Base-by-base conservation (phyloP, 2,888 invertebrate species). In the Charanyca ferruginea region DNA sequence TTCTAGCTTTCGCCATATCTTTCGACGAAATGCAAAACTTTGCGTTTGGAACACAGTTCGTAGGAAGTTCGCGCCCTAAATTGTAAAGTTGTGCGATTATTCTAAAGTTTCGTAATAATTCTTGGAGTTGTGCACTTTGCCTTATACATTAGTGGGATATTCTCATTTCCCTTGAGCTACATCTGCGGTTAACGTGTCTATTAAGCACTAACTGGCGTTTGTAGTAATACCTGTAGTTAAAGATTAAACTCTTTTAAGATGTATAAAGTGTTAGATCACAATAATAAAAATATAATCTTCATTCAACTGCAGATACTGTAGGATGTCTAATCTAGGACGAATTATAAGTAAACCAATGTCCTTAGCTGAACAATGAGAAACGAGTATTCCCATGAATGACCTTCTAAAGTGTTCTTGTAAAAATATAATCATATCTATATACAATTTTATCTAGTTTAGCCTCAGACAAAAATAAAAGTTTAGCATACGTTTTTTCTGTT, bases 41-140 rank as follows among this genome's bases (percentile, higher is more conserved):
- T 35, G 55, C n/a, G 41, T 25, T 51, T 20, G 48, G 55, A 64
- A 61, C 49, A 69, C 68, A 54, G 49, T 73, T 66, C 51, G 68
- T 20, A 53, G 61, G 63, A 79, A 83, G 72, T 83, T 78, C 42
- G 61, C 66, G 73, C 75, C 73, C 77, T 83, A 85, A 86, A 83
- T 84, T 79, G 62, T 67, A 35, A 84, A 84, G 78, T 84, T 82
- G 47, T 35, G 61, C 63, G 67, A 83, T 83, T 81, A 84, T 81
- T 84, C 77, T 75, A 48, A 85, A 85, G 75, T 85, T 85, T 60
- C 8, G 79, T 35, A 79, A 79, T 82, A 76, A 83, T 77, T 81
- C 71, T 48, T 52, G 44, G 65, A 75, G 63, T 72, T 73, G 47
- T 65, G 57, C 69, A 64, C 52, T 73, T 73, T 54, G 52, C 51